Percentiles rank a stretch among this genome's conserved stretches.
These are phyloP conservation scores for Aramus guarauna DNA, from an alignment of 2,113 vertebrate species.

Conservation along the genomic window DNA sequence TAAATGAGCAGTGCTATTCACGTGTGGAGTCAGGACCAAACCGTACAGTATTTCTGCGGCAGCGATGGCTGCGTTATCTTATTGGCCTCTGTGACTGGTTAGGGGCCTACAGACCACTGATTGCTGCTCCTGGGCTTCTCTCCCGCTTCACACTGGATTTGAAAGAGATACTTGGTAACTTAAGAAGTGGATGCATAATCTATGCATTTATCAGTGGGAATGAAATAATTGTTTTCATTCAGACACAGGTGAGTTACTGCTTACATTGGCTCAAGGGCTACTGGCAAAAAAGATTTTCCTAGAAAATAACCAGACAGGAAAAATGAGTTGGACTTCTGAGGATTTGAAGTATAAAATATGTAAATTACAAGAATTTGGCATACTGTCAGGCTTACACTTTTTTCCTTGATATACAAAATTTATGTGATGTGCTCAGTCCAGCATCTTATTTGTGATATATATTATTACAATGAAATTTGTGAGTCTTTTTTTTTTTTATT, in stretches of 20 bases:
- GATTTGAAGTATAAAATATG: constrained; percentile 19
- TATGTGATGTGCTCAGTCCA: not conserved
- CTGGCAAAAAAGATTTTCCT: not conserved
- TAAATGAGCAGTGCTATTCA: not conserved
- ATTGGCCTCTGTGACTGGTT: fast-evolving
- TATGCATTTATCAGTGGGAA: not conserved
- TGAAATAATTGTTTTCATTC: not conserved
- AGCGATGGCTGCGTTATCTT: not conserved
- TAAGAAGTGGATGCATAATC: not conserved
- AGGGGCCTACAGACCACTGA: not conserved
- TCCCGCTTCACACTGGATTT: fast-evolving
- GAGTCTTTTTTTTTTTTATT: not conserved
- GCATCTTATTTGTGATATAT: not conserved
- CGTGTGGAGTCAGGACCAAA: not conserved
- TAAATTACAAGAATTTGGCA: constrained; percentile 27
- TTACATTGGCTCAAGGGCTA: not conserved
- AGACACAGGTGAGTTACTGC: not conserved
- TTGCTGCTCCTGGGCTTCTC: not conserved
- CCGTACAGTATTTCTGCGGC: fast-evolving
- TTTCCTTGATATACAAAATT: not conserved
- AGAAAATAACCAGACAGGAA: constrained; percentile 4
- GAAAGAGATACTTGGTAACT: not conserved
- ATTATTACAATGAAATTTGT: not conserved
- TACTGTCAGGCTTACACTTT: not conserved
- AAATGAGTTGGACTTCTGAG: constrained; percentile 33